Evolutionary conservation across 2,888 invertebrate genomes (phyloP), one percentile per base, ranked within the genome.

Genomic region (Coenonympha arcania): DNA sequence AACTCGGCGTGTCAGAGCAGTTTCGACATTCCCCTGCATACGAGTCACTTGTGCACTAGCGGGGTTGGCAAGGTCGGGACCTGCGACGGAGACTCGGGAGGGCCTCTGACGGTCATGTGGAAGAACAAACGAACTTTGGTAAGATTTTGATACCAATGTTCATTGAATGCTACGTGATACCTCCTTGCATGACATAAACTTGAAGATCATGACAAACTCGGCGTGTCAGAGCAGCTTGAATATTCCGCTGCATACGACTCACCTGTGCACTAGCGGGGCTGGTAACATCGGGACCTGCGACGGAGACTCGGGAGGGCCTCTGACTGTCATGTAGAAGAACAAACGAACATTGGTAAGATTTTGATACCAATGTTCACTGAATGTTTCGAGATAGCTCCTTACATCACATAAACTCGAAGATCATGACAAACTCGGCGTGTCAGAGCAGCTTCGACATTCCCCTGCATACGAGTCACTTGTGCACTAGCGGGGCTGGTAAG

Each of bases 41-140:
- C 62, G 6, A 77, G 75, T 42, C 85, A 88, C 55, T 59, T 89
- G 6, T 89, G 89, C 56, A 80, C 84, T 20, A 68, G 70, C 15
- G 88, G 87, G 0, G 50, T 60, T 0, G 68, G 70, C 0, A 71
- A 75, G 0, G 75, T 71, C n/a, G 84, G 87, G 0, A 84, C 86
- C 2, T 89, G 89, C 55, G 83, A 78, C 20, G 84, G 84, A 0
- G 84, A 84, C 48, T 81, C 79, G 0, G 84, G 84, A 0, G 83
- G 84, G 1, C 83, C 84, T 0, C 54, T 83, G 33, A 70, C 75
- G 0, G 61, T 72, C 1, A 26, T 69, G 0, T 58, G 65, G 54
- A 68, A 75, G 4, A 71, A 71, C 22, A 53, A 42, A 1, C 69
- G 66, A 37, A 71, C 64, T 24, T 65, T 81, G 71, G 83, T 82